Conservation (phyloP, 2,888 invertebrate genomes). For the Clusia tigrina region DNA sequence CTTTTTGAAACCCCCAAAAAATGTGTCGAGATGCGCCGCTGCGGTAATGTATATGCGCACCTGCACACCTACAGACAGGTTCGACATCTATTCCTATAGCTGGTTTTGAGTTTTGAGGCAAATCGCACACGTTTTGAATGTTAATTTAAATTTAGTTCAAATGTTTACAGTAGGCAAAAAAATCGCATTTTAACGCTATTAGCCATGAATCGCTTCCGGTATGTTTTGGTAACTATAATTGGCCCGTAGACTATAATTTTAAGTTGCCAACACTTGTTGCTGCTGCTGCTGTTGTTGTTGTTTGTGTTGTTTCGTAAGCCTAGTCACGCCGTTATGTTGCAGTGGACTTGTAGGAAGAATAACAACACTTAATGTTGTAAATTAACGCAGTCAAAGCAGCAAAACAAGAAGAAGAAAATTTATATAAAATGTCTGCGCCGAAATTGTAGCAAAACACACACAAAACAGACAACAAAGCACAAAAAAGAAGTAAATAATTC, state of each 20-base stretch:
- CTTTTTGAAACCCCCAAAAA: no score
- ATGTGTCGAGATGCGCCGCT: no score
- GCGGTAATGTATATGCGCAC: background rate
- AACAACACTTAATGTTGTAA: background rate
- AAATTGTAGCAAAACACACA: background rate
- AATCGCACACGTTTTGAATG: conserved; percentile 5
- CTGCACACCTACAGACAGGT: background rate
- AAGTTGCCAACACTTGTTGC: background rate
- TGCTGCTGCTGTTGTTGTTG: background rate
- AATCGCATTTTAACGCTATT: background rate
- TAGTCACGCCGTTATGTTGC: background rate
- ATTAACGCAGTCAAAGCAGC: background rate
- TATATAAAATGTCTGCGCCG: background rate
- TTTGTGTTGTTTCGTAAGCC: background rate
- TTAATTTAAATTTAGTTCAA: conserved; percentile 1
- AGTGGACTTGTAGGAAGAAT: background rate
- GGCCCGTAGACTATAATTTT: background rate
- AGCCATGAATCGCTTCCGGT: background rate
- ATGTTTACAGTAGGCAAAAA: background rate
- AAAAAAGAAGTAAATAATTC: background rate
- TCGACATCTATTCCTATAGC: background rate
- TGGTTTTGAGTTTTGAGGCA: background rate
- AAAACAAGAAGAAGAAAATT: background rate
- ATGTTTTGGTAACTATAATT: background rate
- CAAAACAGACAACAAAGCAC: background rate